Conservation (phyloP, 1,140 invertebrate genomes). For the Tribolium castaneum region DNA sequence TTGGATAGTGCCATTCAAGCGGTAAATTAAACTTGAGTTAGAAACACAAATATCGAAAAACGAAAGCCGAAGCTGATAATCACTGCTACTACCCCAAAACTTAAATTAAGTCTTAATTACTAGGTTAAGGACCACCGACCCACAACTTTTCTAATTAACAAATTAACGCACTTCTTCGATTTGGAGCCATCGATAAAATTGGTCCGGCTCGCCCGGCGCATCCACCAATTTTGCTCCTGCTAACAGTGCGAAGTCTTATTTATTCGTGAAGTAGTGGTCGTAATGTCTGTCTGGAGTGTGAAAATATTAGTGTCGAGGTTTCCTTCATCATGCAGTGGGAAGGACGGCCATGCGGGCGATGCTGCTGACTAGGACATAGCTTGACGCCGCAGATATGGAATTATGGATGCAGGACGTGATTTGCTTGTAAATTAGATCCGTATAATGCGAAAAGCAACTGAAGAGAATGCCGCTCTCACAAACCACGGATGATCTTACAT, state of each 20-base stretch:
- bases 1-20: constrained; percentile 7
- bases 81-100: background rate
- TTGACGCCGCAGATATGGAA: constrained; percentile 44
- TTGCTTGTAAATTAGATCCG: constrained; percentile 35
- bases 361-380: constrained; percentile 41
- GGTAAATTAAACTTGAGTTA: constrained; percentile 8
- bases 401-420: constrained; percentile 37
- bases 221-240: background rate
- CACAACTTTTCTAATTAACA: background rate
- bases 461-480: constrained; percentile 26
- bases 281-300: background rate
- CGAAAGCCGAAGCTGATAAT: background rate
- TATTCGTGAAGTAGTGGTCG: too few species aligned
- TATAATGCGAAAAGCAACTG: constrained; percentile 36
- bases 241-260: background rate
- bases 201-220: background rate
- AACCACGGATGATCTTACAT: constrained; percentile 30
- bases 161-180: background rate
- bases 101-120: background rate
- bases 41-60: constrained; percentile 20
- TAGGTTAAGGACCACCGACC: background rate
- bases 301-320: constrained; percentile 18
- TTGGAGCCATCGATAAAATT: background rate
- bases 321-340: constrained; percentile 40
- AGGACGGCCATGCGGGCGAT: background rate